Evolutionary conservation across 2,888 invertebrate species (phyloP), one percentile per base, ranked within the genome.

Genomic region (Leptura quadrifasciata): DNA sequence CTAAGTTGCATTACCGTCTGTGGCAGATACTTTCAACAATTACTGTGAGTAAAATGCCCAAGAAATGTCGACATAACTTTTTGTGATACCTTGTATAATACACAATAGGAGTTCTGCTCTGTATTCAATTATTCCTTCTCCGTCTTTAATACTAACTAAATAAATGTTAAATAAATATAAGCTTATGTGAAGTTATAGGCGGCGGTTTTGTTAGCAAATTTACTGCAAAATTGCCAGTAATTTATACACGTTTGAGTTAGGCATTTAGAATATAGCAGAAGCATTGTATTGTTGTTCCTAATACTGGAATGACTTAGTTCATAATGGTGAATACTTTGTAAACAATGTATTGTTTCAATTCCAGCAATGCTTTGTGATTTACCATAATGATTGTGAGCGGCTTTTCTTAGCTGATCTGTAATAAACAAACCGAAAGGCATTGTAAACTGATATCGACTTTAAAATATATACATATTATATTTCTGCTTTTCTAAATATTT

Each of bases 251-350:
- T 63, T 63, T 31, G 27, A 15, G 18, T 47, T 54, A 52, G 20
- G 55, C 21, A 72, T 18, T 63, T 12, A 24, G 52, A 72, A 72
- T 63, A 12, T 17, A n/a, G 27, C 12, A 12, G 12, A 47, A 31
- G 21, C 35, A 54, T 63, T 71, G 63, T 63, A 58, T 15, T 18
- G 31, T 63, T 71, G 63, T 63, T 61, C 54, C 21, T 31, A 17
- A 17, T 27, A 72, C 17, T 72, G 54, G 15, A 54, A 27, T 52
- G 54, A 63, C 9, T 31, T 18, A 54, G 27, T 15, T 27, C 8
- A 54, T 27, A 21, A 72, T 54, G 72, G 72, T 9, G 72, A 54
- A 52, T 27, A 61, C 72, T 72, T 63, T 72, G 72, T 72, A 27
- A 63, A 63, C 61, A 72, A 54, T 20, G 35, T 55, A 63, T 72